These are phyloP conservation scores for Phortica variegata DNA, from an alignment of 1,140 invertebrate species.

Conservation along the genomic window DNA sequence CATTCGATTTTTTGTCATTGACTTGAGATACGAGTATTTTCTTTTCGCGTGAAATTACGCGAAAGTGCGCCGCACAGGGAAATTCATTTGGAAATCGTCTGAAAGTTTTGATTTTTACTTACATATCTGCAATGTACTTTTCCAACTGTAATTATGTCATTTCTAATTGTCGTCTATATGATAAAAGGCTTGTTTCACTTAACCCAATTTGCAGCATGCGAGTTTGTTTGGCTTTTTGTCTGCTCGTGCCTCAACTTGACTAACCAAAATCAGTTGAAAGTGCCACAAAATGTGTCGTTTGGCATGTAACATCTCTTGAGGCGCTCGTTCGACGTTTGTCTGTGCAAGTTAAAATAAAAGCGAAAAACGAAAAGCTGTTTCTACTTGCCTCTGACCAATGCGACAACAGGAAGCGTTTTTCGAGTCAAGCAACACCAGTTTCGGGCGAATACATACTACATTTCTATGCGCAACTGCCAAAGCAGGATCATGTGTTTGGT, in stretches of 20 bases:
- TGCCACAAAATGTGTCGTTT: slow-evolving; percentile 6
- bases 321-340: too few species aligned
- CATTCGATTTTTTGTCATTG: not conserved
- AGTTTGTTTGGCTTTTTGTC: not conserved
- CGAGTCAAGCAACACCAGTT: slow-evolving; percentile 2
- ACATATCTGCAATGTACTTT: too few species aligned
- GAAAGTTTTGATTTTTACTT: not conserved
- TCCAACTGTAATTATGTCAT: too few species aligned
- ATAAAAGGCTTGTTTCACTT: too few species aligned
- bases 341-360: too few species aligned
- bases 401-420: slow-evolving; percentile 42
- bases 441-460: too few species aligned
- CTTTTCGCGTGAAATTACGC: too few species aligned
- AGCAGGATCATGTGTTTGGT: slow-evolving; percentile 24
- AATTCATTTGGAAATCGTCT: not conserved
- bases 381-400: slow-evolving; percentile 30
- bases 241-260: not conserved
- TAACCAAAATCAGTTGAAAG: not conserved
- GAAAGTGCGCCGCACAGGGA: too few species aligned
- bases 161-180: too few species aligned
- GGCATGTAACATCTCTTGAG: slow-evolving; percentile 26
- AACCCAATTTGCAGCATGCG: too few species aligned
- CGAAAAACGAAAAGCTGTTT: slow-evolving; percentile 14
- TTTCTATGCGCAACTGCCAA: slow-evolving; percentile 21
- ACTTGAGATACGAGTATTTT: too few species aligned